A percentile compares a stretch with the other conserved stretches of the same genome.
These are phyloP conservation scores for Psophia crepitans DNA, from an alignment of 2,113 vertebrate genomes.

Conservation along the genomic window DNA sequence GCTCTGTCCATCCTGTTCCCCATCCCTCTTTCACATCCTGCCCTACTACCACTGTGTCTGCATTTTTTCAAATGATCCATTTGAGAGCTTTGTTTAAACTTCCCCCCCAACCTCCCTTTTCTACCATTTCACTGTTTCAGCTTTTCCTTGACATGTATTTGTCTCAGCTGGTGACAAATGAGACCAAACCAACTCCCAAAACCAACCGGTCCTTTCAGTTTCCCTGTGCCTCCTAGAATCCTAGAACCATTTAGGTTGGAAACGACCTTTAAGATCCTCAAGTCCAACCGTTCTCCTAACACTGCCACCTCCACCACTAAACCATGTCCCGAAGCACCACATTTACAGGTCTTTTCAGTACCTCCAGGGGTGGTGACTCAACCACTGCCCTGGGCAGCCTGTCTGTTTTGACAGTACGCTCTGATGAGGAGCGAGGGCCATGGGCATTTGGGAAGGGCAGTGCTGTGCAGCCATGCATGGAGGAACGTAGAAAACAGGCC, in stretches of 20 bases:
- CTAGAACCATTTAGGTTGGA: no score
- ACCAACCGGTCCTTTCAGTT: neutral
- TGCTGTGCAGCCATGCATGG: neutral
- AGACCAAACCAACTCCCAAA: neutral
- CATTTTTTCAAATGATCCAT: neutral
- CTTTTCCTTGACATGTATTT: neutral
- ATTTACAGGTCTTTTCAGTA: no score
- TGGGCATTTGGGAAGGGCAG: neutral
- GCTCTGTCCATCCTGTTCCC: neutral
- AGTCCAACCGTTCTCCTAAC: no score
- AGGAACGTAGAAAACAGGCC: neutral
- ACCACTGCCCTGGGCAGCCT: no score
- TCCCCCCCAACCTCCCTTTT: rapidly evolving
- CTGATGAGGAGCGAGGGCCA: neutral
- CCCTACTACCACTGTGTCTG: neutral
- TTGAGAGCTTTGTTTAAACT: neutral
- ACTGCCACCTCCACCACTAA: no score
- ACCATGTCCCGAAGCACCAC: no score
- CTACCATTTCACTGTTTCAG: neutral
- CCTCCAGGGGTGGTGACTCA: no score
- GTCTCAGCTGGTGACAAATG: neutral
- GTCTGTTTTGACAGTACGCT: neutral
- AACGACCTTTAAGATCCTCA: no score
- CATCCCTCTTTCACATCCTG: neutral
- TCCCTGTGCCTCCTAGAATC: neutral